phyloP scores from a whole-genome alignment of 2,888 invertebrate genomes.

The Patella ulyssiponensis region DNA sequence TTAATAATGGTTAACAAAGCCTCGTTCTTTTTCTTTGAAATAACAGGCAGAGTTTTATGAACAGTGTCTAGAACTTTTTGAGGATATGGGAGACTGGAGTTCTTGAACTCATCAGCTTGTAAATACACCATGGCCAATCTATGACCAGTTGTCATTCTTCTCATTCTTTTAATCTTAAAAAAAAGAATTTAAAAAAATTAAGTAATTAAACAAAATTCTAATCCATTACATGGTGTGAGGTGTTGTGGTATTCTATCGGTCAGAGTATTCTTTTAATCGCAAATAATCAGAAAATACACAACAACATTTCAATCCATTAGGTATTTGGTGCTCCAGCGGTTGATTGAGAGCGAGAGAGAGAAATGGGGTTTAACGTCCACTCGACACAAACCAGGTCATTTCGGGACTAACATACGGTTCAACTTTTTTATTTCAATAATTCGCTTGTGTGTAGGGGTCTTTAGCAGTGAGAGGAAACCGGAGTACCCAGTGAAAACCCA shows the following conservation, averaged over 20 bases:
- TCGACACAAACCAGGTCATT: too few relatives aligned
- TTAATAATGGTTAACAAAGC: slow-evolving; percentile 70
- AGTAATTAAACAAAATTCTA: neutral
- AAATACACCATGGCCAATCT: slow-evolving; percentile 66
- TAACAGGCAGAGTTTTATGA: slow-evolving; percentile 60
- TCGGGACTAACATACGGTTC: too few relatives aligned
- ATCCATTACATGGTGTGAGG: too few relatives aligned
- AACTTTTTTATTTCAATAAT: too few relatives aligned
- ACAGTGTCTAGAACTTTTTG: slow-evolving; percentile 59
- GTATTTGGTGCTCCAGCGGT: too few relatives aligned
- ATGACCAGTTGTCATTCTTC: slow-evolving; percentile 56
- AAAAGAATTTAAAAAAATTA: neutral
- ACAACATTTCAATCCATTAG: too few relatives aligned
- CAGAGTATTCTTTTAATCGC: neutral
- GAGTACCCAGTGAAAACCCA: too few relatives aligned
- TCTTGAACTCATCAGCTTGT: slow-evolving; percentile 54
- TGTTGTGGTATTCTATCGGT: too few relatives aligned
- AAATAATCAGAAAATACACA: neutral
- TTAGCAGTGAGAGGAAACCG: too few relatives aligned
- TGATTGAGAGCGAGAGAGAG: too few relatives aligned
- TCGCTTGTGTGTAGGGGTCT: too few relatives aligned
- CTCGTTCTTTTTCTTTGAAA: slow-evolving; percentile 68
- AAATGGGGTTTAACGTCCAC: too few relatives aligned
- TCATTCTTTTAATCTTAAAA: slow-evolving; percentile 63
- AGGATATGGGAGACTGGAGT: slow-evolving; percentile 65